These are phyloP conservation scores for Monochamus saltuarius DNA, from an alignment of 1,140 invertebrate genomes.

Conservation along the genomic window DNA sequence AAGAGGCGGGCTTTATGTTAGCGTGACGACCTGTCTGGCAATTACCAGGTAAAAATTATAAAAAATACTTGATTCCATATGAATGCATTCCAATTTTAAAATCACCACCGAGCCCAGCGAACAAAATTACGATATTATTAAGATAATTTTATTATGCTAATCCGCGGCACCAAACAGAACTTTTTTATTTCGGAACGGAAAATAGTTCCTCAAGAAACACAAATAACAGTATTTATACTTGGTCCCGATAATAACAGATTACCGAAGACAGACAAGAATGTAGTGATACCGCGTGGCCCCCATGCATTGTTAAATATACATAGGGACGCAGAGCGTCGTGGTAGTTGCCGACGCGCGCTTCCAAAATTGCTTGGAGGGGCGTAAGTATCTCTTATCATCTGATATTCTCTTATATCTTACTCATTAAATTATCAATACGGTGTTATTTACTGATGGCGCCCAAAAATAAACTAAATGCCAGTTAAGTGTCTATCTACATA, in stretches of 20 bases:
- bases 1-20: constrained; percentile 43
- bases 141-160: constrained; percentile 11
- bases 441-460: too few relatives aligned
- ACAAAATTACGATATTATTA: too few relatives aligned
- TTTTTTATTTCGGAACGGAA: constrained; percentile 1
- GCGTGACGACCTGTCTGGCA: constrained; percentile 46
- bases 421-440: too few relatives aligned
- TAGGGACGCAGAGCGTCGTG: constrained; percentile 37
- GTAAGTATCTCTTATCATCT: constrained; percentile 41
- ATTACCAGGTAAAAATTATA: constrained; percentile 48
- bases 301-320: constrained; percentile 44
- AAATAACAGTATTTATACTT: background rate
- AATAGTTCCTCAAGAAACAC: background rate
- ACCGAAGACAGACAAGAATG: constrained; percentile 14
- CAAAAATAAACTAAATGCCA: too few relatives aligned
- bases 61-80: constrained; percentile 41
- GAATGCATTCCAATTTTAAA: constrained; percentile 25
- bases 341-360: constrained; percentile 39
- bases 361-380: constrained; percentile 32
- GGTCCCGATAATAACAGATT: constrained; percentile 1
- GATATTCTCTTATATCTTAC: constrained; percentile 17
- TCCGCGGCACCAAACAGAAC: background rate
- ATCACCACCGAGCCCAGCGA: constrained; percentile 2
- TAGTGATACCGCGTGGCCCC: constrained; percentile 35
- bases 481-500: too few relatives aligned